Evolutionary conservation across 2,113 vertebrate genomes (phyloP).

Genomic region (Eclectus roratus): DNA sequence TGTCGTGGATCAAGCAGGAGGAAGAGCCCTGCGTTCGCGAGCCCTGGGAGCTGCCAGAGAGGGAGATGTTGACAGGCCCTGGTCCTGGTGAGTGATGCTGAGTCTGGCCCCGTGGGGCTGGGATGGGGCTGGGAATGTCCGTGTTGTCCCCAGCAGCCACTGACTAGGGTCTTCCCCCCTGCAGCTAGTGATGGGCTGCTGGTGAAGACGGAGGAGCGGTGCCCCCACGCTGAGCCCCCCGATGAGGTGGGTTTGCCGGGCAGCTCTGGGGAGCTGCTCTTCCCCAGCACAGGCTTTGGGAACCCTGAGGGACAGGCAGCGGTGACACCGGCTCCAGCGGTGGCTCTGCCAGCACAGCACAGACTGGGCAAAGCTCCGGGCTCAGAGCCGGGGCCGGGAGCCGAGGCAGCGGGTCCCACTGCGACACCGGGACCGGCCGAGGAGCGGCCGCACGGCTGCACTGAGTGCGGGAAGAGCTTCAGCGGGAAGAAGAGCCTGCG

Average conservation of each 20-base stretch:
- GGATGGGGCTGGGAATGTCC: not conserved
- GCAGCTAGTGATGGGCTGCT: constrained; percentile 43
- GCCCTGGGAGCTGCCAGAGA: constrained; percentile 48
- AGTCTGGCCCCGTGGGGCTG: accelerated
- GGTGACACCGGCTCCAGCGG: accelerated
- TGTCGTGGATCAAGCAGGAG: constrained; percentile 71
- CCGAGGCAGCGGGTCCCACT: not conserved
- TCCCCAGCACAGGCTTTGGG: not conserved
- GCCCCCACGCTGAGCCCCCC: not conserved
- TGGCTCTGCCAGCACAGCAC: not conserved
- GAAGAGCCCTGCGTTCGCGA: constrained; percentile 29
- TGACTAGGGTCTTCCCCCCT: not conserved
- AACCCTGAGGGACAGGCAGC: not conserved
- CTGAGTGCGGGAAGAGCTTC: constrained; percentile 70
- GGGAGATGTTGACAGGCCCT: not conserved
- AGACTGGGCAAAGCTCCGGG: constrained; percentile 44
- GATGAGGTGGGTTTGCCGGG: constrained; percentile 33
- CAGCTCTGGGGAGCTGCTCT: constrained; percentile 29
- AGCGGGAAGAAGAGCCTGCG: constrained; percentile 61
- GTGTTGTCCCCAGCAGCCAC: accelerated
- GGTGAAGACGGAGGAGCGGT: constrained; percentile 62
- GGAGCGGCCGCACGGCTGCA: constrained; percentile 38
- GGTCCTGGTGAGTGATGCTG: not conserved
- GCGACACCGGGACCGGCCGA: not conserved
- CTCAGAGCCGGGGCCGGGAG: not conserved